Evolutionary conservation across 2,113 vertebrate genomes (phyloP).

Genomic region (Zosterops pallidus): DNA sequence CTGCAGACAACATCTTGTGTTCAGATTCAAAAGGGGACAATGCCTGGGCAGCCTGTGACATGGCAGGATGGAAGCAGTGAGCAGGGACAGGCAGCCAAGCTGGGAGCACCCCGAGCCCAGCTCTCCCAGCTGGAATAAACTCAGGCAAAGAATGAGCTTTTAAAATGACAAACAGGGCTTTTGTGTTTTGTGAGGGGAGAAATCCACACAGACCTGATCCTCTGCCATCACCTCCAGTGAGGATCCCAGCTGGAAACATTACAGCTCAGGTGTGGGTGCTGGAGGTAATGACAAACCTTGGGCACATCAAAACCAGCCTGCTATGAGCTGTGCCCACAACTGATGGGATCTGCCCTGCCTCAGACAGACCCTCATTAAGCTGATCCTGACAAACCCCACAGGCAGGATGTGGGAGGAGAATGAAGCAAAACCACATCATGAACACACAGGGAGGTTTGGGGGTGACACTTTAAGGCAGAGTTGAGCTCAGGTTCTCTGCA

Average conservation of each 20-base stretch:
- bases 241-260: background rate
- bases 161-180: background rate
- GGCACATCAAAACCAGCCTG: fast-evolving
- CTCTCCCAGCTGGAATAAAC: background rate
- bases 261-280: background rate
- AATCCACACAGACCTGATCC: background rate
- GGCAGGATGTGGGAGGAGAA: background rate
- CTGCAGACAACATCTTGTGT: background rate
- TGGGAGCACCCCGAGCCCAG: background rate
- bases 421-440: background rate
- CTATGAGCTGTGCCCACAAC: background rate
- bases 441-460: background rate
- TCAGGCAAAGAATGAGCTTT: background rate
- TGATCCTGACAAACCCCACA: background rate
- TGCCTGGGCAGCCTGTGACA: background rate
- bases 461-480: background rate
- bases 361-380: background rate
- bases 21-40: fast-evolving
- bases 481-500: background rate
- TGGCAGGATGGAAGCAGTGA: background rate
- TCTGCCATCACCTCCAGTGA: background rate
- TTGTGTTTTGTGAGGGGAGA: background rate
- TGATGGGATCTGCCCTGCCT: background rate
- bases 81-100: background rate
- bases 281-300: background rate